Evolutionary conservation across 2,888 invertebrate species (phyloP).

Genomic region (Acronicta alni): DNA sequence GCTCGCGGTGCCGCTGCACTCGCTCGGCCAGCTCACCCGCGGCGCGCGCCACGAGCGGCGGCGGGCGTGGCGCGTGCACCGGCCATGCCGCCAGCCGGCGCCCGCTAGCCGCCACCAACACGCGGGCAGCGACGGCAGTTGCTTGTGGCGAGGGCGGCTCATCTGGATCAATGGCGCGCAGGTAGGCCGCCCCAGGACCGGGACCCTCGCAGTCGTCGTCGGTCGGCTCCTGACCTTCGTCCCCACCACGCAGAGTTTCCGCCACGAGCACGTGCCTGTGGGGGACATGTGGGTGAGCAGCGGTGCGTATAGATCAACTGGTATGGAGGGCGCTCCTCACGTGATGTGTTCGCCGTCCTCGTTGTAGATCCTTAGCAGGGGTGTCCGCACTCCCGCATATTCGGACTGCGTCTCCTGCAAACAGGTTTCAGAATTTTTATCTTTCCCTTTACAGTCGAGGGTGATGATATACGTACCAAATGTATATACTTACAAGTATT

Average conservation of each 20-base stretch:
- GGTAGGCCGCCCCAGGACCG: conserved; percentile 8
- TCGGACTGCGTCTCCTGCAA: conserved; percentile 76
- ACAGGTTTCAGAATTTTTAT: background rate
- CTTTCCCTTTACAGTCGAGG: no score
- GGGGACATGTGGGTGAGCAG: conserved; percentile 10
- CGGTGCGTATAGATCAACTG: background rate
- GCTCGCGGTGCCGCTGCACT: conserved; percentile 47
- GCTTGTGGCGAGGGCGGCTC: background rate
- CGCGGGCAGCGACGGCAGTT: conserved; percentile 9
- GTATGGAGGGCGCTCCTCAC: conserved; percentile 61
- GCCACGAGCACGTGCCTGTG: conserved; percentile 62
- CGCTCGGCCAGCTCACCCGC: conserved; percentile 51
- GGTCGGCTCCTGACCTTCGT: background rate
- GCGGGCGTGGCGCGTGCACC: conserved; percentile 55
- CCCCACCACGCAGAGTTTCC: conserved; percentile 43
- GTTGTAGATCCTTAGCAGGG: conserved; percentile 75
- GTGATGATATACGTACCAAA: no score
- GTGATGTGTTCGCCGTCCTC: conserved; percentile 72
- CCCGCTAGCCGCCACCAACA: conserved; percentile 52
- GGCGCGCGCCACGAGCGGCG: conserved; percentile 48
- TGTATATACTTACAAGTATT: no score
- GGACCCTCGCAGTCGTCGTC: background rate
- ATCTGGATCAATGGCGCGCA: conserved; percentile 22
- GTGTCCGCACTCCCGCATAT: conserved; percentile 73
- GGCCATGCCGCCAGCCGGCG: conserved; percentile 63